Conservation (phyloP, 2,113 vertebrate genomes). For the Anoplopoma fimbria region DNA sequence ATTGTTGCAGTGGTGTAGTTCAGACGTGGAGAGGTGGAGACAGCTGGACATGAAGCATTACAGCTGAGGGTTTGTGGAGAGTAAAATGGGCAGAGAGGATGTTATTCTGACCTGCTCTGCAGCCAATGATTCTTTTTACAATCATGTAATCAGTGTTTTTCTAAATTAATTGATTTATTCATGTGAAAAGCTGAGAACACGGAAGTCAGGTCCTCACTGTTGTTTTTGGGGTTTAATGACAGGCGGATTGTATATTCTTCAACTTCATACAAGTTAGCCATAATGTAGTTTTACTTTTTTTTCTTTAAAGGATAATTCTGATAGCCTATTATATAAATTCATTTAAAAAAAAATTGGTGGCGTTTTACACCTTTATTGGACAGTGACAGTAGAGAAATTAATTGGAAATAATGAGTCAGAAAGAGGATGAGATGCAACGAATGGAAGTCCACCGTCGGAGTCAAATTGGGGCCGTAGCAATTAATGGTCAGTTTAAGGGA, state of each 20-base stretch:
- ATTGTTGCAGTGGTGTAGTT: conserved; percentile 14
- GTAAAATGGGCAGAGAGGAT: background rate
- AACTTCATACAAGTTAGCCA: background rate
- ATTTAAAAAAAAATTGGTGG: no score
- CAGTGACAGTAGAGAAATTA: background rate
- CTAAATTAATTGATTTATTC: background rate
- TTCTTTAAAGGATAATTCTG: background rate
- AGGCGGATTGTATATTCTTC: background rate
- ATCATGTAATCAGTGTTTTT: background rate
- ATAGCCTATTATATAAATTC: background rate
- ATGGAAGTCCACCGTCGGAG: no score
- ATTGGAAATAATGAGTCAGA: background rate
- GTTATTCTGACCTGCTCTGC: background rate
- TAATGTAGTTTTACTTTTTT: background rate
- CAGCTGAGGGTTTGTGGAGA: background rate
- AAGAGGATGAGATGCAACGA: background rate
- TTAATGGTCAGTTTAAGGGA: background rate
- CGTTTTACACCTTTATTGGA: background rate
- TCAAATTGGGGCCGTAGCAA: no score
- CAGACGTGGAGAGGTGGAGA: conserved; percentile 23
- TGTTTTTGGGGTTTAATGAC: background rate
- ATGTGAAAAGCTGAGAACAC: background rate
- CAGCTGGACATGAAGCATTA: conserved; percentile 12
- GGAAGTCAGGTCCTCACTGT: background rate
- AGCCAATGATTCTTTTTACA: background rate